Conservation (phyloP, 2,888 invertebrate species). For the Amiota communis region DNA sequence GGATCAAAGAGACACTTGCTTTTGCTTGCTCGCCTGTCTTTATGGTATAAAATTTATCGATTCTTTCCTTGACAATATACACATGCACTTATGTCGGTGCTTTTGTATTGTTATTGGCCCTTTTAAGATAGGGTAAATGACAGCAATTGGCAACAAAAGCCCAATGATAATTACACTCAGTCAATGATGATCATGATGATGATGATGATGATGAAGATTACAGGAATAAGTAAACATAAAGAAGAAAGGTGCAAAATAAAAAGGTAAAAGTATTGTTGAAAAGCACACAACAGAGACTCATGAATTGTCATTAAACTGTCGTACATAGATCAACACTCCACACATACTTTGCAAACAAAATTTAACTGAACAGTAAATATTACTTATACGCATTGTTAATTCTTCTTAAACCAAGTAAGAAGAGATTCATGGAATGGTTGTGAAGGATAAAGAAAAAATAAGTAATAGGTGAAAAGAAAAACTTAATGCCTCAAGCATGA, state of each 20-base stretch:
- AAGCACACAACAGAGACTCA: slow-evolving; percentile 61
- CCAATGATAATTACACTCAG: not conserved
- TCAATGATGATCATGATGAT: too few species aligned
- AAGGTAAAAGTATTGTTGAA: not conserved
- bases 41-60: slow-evolving; percentile 18
- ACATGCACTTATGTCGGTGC: not conserved
- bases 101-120: too few species aligned
- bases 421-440: too few species aligned
- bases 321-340: slow-evolving; percentile 20
- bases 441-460: not conserved
- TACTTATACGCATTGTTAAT: slow-evolving; percentile 28
- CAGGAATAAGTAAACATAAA: too few species aligned
- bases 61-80: not conserved
- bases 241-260: too few species aligned
- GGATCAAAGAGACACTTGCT: slow-evolving; percentile 11
- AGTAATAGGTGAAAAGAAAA: not conserved
- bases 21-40: not conserved
- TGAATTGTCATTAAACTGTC: slow-evolving; percentile 50
- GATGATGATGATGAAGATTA: too few species aligned
- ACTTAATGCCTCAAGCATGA: slow-evolving; percentile 1
- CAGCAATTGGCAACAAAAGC: slow-evolving; percentile 11
- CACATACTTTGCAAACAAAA: not conserved
- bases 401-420: too few species aligned
- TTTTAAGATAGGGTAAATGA: not conserved
- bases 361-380: slow-evolving; percentile 5